Evolutionary conservation across 2,888 invertebrate species (phyloP), one percentile per base, ranked within the genome.

Genomic region (Congeria kusceri): DNA sequence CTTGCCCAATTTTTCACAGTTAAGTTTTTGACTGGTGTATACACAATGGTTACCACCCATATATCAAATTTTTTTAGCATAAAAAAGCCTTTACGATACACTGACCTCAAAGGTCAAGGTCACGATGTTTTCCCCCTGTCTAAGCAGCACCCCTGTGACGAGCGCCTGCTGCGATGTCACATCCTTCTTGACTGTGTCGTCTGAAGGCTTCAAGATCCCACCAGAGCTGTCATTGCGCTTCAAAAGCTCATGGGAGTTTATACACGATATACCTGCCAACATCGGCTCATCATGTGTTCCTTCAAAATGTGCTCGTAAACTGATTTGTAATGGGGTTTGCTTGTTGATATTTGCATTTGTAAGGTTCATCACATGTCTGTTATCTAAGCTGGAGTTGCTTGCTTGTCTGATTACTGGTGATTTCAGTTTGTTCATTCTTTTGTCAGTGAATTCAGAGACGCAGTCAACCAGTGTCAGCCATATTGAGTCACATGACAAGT

Each of bases 141-240:
- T 87, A n/a, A 94, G 84, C 2, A 86, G 84, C 65, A 94, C 88
- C 86, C 93, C 88, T 47, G 88, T 80, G 0, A 94, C 93, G 18
- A 90, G 91, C n/a, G 96, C 95, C 77, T 95, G 94, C 77, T 95
- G 94, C 23, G 95, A 95, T 87, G 47, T 63, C 23, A 56, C 63
- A 64, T 83, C 83, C 61, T 77, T 76, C 7, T 39, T 74, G 13
- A 83, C 71, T 25, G 58, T 68, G 25, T 83, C 83, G 44, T 80
- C 72, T 27, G 20, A 11, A 15, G 23, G 11, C 2, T 62, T 46
- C 13, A 69, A n/a, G 28, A 70, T 67, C 15, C 80, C 68, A 18
- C 86, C 83, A 9, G 71, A 46, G 61, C 90, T 91, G 77, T 91
- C 91, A n/a, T 83, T 73, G 49, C 91, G 72, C 63, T 87, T 88